A percentile compares a stretch with the other conserved stretches of the same genome.
phyloP scores from a whole-genome alignment of 2,888 invertebrate species.

The Cryptosula pallasiana region DNA sequence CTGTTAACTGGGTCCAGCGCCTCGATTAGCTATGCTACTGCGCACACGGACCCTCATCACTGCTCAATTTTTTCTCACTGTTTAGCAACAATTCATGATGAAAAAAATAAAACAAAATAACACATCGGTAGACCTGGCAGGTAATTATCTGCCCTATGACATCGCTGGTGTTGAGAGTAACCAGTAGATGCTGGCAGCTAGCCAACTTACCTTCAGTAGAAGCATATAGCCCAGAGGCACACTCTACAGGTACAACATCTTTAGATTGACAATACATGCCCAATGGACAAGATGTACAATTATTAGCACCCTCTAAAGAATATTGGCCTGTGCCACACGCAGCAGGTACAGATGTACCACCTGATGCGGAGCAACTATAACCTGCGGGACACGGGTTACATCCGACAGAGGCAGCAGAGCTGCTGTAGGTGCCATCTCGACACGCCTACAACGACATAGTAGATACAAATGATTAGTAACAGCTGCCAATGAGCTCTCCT shows the following conservation, averaged over 20 bases:
- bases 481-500: no score
- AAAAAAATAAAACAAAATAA: no score
- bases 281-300: conserved; percentile 39
- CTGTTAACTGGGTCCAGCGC: no score
- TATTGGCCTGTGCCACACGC: conserved; percentile 33
- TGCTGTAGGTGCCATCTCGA: conserved; percentile 34
- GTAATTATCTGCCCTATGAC: no score
- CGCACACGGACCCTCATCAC: no score
- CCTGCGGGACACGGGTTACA: conserved; percentile 39
- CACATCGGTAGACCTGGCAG: no score
- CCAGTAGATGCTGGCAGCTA: no score
- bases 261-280: conserved; percentile 36
- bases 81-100: no score
- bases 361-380: conserved; percentile 33
- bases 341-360: conserved; percentile 29
- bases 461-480: no score
- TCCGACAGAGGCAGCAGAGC: conserved; percentile 34
- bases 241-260: conserved; percentile 30
- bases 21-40: no score
- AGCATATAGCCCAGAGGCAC: conserved; percentile 35
- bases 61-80: no score
- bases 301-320: background rate
- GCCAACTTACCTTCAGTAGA: conserved; percentile 33
- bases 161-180: no score
- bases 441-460: conserved; percentile 33